Percentiles rank a stretch among this genome's conserved stretches.
These are phyloP conservation scores for Oligia latruncula DNA, from an alignment of 2,888 invertebrate species.

Conservation along the genomic window DNA sequence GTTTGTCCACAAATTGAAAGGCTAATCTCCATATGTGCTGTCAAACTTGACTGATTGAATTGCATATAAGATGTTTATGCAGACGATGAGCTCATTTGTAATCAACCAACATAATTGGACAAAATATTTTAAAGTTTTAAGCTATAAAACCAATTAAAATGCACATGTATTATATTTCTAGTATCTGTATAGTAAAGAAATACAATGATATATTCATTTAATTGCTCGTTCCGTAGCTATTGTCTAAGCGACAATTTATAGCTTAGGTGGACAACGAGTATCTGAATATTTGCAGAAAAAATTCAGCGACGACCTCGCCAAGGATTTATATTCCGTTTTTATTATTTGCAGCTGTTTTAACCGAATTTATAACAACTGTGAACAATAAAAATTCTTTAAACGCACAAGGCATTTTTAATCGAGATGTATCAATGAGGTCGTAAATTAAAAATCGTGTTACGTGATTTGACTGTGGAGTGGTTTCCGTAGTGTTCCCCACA, in stretches of 20 bases:
- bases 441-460: slow-evolving; percentile 77
- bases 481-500: slow-evolving; percentile 62
- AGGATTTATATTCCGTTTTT: slow-evolving; percentile 78
- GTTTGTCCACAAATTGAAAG: slow-evolving; percentile 54
- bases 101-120: slow-evolving; percentile 67
- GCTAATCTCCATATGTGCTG: slow-evolving; percentile 54
- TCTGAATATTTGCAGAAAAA: slow-evolving; percentile 64
- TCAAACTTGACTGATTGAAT: slow-evolving; percentile 58
- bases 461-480: slow-evolving; percentile 60
- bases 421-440: slow-evolving; percentile 70
- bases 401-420: slow-evolving; percentile 77
- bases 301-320: slow-evolving; percentile 72
- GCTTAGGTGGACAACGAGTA: slow-evolving; percentile 68
- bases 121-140: slow-evolving; percentile 67
- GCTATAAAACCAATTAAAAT: slow-evolving; percentile 72
- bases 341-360: slow-evolving; percentile 78
- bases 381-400: slow-evolving; percentile 78
- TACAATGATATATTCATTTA: slow-evolving; percentile 84
- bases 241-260: slow-evolving; percentile 81
- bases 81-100: slow-evolving; percentile 69
- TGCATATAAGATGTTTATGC: slow-evolving; percentile 45
- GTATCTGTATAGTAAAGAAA: slow-evolving; percentile 67
- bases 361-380: slow-evolving; percentile 78
- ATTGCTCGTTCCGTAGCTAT: slow-evolving; percentile 77
- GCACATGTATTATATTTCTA: slow-evolving; percentile 67